These are phyloP conservation scores for Trichogramma dendrolimi DNA, from an alignment of 2,888 invertebrate genomes.

Conservation along the genomic window DNA sequence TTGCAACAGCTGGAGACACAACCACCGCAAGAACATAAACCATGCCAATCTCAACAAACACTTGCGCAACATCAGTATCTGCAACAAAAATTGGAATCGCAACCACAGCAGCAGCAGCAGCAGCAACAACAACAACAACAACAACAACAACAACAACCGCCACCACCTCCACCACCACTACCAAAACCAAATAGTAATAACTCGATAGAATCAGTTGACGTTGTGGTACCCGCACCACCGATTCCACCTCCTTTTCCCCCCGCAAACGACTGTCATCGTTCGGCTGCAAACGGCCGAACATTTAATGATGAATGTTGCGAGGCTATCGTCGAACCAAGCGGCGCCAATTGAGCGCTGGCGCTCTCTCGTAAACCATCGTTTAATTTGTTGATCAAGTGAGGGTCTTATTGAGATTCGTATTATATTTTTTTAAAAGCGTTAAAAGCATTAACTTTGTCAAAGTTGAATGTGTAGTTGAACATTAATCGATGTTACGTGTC, in stretches of 20 bases:
- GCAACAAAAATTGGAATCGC: background rate
- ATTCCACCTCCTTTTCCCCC: constrained; percentile 66
- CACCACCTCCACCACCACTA: constrained; percentile 61
- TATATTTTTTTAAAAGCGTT: too few relatives aligned
- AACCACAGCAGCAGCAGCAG: background rate
- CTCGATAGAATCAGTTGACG: too few relatives aligned
- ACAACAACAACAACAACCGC: background rate
- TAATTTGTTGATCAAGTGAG: constrained; percentile 30
- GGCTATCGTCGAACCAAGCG: constrained; percentile 39
- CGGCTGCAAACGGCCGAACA: constrained; percentile 29
- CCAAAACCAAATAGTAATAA: constrained; percentile 36
- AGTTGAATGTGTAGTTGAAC: too few relatives aligned
- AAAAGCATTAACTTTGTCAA: too few relatives aligned
- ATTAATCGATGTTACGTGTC: too few relatives aligned
- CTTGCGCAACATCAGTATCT: background rate
- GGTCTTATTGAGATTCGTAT: too few relatives aligned
- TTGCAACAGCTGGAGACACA: constrained; percentile 5
- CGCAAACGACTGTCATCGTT: constrained; percentile 13
- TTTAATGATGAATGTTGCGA: constrained; percentile 42
- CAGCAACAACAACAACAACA: background rate
- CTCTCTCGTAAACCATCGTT: constrained; percentile 18
- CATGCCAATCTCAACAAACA: background rate
- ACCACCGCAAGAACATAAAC: constrained; percentile 23
- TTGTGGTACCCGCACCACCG: background rate
- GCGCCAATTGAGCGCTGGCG: constrained; percentile 40